Conservation (phyloP, 2,797 vertebrate species). For the Pangasius mekongensis region DNA sequence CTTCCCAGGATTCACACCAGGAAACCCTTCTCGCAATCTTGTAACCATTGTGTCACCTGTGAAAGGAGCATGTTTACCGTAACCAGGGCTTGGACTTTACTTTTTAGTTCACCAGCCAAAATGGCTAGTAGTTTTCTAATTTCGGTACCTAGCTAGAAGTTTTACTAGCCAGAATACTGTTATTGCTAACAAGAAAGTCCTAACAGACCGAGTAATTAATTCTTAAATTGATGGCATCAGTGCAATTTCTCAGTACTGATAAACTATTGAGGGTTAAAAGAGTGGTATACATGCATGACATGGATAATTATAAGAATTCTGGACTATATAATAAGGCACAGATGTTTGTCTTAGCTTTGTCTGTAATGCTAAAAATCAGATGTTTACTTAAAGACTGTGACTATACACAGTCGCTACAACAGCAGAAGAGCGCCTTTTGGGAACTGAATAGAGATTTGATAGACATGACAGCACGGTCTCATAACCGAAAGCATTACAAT, state of each 20-base stretch:
- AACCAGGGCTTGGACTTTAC: background rate
- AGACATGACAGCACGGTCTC: no score
- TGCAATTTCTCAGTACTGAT: no score
- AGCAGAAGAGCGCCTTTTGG: background rate
- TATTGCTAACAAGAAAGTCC: background rate
- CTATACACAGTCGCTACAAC: background rate
- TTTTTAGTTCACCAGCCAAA: background rate
- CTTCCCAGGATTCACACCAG: background rate
- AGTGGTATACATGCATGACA: background rate
- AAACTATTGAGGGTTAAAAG: background rate
- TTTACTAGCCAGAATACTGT: background rate
- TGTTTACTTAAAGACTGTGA: background rate
- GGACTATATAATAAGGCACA: background rate
- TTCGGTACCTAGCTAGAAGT: background rate
- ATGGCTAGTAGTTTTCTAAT: background rate
- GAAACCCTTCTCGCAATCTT: background rate
- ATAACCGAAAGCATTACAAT: background rate
- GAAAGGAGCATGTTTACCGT: background rate
- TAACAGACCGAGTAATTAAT: background rate
- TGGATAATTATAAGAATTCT: background rate
- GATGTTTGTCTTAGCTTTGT: background rate
- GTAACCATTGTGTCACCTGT: background rate
- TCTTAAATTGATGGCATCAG: no score
- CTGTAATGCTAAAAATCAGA: background rate
- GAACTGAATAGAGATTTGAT: background rate